phyloP scores from a whole-genome alignment of 2,888 invertebrate genomes.

The Cheilosia urbana region DNA sequence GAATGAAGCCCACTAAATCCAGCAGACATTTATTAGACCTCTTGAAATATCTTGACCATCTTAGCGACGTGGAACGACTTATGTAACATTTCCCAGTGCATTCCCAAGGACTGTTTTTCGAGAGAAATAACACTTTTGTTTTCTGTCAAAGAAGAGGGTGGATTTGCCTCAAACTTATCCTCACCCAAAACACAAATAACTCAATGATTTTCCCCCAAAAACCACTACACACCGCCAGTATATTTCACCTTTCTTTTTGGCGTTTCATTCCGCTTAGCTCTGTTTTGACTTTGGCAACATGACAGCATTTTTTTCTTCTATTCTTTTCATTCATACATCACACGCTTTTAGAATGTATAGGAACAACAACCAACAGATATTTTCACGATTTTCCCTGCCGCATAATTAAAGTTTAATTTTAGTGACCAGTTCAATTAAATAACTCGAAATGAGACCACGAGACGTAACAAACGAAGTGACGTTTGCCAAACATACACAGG shows the following conservation, averaged over 20 bases:
- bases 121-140: neutral
- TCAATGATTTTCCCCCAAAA: conserved; percentile 32
- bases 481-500: conserved; percentile 41
- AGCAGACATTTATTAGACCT: conserved; percentile 39
- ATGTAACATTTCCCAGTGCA: conserved; percentile 57
- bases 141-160: conserved; percentile 14
- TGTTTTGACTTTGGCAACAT: conserved; percentile 60
- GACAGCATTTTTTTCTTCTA: conserved; percentile 40
- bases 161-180: conserved; percentile 22
- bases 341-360: conserved; percentile 26
- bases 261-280: conserved; percentile 18
- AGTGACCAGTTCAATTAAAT: conserved; percentile 72
- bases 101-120: conserved; percentile 16
- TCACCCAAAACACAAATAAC: conserved; percentile 28
- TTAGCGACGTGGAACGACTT: conserved; percentile 40
- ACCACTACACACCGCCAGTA: conserved; percentile 1
- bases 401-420: conserved; percentile 70
- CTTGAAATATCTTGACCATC: conserved; percentile 31
- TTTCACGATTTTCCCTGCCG: conserved; percentile 38
- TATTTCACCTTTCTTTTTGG: conserved; percentile 6
- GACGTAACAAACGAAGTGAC: conserved; percentile 61
- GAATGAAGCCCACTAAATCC: conserved; percentile 25
- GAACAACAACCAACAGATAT: conserved; percentile 35
- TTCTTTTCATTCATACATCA: conserved; percentile 73
- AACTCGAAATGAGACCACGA: conserved; percentile 65